Percentiles rank a stretch among this genome's conserved stretches.
Conservation (phyloP, 2,888 invertebrate species). For the Orchesellides sinensis region DNA sequence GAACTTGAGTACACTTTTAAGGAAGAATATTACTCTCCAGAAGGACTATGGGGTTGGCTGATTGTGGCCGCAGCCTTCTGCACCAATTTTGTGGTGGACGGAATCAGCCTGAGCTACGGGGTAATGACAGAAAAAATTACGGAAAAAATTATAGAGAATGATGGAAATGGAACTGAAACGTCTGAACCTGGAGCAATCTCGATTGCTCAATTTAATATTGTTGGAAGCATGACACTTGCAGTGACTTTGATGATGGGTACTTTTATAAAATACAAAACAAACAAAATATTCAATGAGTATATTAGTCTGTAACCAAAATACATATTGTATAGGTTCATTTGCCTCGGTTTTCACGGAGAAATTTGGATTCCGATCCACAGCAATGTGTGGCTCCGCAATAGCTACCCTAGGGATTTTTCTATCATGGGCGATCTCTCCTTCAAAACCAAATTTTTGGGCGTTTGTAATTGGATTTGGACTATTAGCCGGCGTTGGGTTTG, state of each 20-base stretch:
- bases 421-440: constrained; percentile 78
- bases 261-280: constrained; percentile 34
- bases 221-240: constrained; percentile 92
- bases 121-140: constrained; percentile 78
- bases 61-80: constrained; percentile 93
- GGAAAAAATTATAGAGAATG: constrained; percentile 9
- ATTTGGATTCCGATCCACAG: constrained; percentile 93
- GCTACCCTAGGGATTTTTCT: constrained; percentile 84
- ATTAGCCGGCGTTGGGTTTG: constrained; percentile 86
- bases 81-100: constrained; percentile 95
- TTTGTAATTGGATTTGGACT: constrained; percentile 66
- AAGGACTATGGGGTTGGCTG: constrained; percentile 85
- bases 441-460: constrained; percentile 53
- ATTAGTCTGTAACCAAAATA: too few species aligned
- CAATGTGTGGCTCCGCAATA: constrained; percentile 88
- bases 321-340: constrained; percentile 84
- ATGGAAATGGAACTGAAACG: background rate
- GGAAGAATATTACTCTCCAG: constrained; percentile 58
- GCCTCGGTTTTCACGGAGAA: constrained; percentile 95
- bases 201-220: constrained; percentile 83
- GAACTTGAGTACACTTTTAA: constrained; percentile 17
- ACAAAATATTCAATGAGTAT: constrained; percentile 56
- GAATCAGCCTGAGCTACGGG: constrained; percentile 93
- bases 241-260: constrained; percentile 91
- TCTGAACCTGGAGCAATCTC: constrained; percentile 1